phyloP scores from a whole-genome alignment of 2,797 vertebrate genomes.

The Pantherophis alleghaniensis region DNA sequence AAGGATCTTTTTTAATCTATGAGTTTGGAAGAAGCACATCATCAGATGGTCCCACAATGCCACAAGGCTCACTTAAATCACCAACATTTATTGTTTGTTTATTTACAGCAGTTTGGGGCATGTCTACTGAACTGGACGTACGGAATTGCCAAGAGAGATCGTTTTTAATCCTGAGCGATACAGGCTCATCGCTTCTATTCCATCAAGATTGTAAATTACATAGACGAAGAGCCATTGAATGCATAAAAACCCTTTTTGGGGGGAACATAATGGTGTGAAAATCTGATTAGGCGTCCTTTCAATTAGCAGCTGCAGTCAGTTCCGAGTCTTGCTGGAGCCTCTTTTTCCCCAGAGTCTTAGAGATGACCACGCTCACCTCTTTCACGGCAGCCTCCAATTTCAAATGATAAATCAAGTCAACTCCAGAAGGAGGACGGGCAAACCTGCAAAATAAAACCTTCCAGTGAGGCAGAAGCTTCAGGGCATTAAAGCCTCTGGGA shows the following conservation, averaged over 20 bases:
- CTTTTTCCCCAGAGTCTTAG: background rate
- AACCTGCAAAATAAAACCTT: background rate
- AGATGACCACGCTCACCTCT: background rate
- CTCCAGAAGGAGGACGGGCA: conserved; percentile 32
- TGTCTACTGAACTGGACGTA: no score
- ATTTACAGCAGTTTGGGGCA: background rate
- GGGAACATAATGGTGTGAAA: background rate
- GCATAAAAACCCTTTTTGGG: background rate
- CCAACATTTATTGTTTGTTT: background rate
- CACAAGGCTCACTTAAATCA: no score
- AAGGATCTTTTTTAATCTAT: background rate
- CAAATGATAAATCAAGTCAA: conserved; percentile 22
- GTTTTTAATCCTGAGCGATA: background rate
- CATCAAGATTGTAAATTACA: background rate
- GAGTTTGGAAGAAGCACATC: no score
- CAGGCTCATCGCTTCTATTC: background rate
- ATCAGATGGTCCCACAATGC: no score
- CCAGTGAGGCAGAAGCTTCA: conserved; percentile 48
- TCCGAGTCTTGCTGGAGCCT: background rate
- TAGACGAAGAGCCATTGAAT: background rate
- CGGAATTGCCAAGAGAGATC: background rate
- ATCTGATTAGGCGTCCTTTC: background rate
- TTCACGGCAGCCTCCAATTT: conserved; percentile 19
- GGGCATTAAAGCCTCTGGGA: conserved; percentile 44
- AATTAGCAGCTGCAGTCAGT: background rate